Evolutionary conservation across 2,888 invertebrate species (phyloP).

Genomic region (Dryococelus australis): DNA sequence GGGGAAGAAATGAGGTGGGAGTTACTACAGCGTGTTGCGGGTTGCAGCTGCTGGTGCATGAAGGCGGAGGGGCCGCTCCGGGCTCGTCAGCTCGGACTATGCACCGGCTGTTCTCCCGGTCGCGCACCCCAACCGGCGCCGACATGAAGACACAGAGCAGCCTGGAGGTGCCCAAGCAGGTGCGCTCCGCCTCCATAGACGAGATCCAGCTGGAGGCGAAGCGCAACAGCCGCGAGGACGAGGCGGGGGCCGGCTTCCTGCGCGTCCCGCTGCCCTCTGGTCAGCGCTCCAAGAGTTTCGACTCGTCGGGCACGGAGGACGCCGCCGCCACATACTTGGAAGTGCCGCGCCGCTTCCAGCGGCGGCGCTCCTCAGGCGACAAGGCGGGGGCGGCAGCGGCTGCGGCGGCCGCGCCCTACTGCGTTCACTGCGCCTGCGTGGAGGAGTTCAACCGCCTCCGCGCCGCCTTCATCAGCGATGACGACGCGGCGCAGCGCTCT

Average conservation of each 20-base stretch:
- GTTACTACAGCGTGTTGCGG: background rate
- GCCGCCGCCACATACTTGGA: slow-evolving; percentile 63
- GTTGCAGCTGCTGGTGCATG: slow-evolving; percentile 17
- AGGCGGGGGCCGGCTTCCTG: slow-evolving; percentile 46
- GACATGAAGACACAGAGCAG: slow-evolving; percentile 93
- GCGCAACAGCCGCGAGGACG: slow-evolving; percentile 58
- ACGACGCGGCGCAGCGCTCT: slow-evolving; percentile 21
- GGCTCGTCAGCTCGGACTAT: slow-evolving; percentile 56
- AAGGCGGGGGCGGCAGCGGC: slow-evolving; percentile 41
- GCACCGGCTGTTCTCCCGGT: slow-evolving; percentile 85
- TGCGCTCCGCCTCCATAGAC: slow-evolving; percentile 89
- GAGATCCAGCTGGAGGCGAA: slow-evolving; percentile 84
- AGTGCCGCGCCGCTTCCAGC: slow-evolving; percentile 62
- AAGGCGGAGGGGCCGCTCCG: slow-evolving; percentile 4
- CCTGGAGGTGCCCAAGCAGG: slow-evolving; percentile 89
- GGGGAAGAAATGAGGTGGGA: background rate
- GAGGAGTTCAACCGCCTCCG: slow-evolving; percentile 39
- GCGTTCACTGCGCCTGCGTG: slow-evolving; percentile 70
- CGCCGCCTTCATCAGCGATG: slow-evolving; percentile 18
- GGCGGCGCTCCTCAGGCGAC: slow-evolving; percentile 62
- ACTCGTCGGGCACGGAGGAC: slow-evolving; percentile 64
- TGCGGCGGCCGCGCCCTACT: slow-evolving; percentile 56
- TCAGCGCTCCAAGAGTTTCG: slow-evolving; percentile 81
- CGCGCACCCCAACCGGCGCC: slow-evolving; percentile 86
- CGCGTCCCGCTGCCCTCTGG: slow-evolving; percentile 54